A percentile compares a stretch with the other conserved stretches of the same genome.
These are phyloP conservation scores for Pangasius djambal DNA, from an alignment of 2,797 vertebrate species.

Conservation along the genomic window DNA sequence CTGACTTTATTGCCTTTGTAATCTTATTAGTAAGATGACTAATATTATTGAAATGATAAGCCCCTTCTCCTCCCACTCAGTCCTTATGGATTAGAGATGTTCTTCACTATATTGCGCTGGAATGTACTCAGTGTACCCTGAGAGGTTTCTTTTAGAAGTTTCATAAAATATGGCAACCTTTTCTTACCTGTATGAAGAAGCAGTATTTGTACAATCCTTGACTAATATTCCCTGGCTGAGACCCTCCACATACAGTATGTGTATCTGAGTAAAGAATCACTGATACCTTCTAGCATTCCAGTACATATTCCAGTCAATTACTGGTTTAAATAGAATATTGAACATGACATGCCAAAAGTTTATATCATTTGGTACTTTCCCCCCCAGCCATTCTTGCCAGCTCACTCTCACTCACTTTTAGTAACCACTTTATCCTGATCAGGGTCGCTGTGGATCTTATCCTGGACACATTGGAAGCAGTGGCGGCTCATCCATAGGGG, in stretches of 20 bases:
- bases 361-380: not conserved
- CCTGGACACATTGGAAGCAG: not conserved
- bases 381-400: not conserved
- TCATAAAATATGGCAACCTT: not conserved
- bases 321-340: not conserved
- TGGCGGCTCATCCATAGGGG: not conserved
- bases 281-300: not conserved
- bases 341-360: not conserved
- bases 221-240: not conserved
- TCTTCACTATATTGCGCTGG: not conserved
- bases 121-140: not conserved
- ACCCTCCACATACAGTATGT: not conserved
- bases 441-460: no score
- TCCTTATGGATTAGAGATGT: conserved; percentile 8
- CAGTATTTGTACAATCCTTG: not conserved
- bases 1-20: conserved; percentile 7
- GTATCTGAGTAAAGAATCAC: not conserved
- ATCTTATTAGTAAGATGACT: conserved; percentile 11
- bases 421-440: not conserved
- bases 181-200: not conserved
- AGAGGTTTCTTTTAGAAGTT: not conserved
- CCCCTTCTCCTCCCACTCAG: not conserved
- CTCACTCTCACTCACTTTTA: not conserved
- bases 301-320: not conserved
- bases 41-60: conserved; percentile 7